These are phyloP conservation scores for Ips typographus DNA, from an alignment of 1,140 invertebrate genomes.

Conservation along the genomic window DNA sequence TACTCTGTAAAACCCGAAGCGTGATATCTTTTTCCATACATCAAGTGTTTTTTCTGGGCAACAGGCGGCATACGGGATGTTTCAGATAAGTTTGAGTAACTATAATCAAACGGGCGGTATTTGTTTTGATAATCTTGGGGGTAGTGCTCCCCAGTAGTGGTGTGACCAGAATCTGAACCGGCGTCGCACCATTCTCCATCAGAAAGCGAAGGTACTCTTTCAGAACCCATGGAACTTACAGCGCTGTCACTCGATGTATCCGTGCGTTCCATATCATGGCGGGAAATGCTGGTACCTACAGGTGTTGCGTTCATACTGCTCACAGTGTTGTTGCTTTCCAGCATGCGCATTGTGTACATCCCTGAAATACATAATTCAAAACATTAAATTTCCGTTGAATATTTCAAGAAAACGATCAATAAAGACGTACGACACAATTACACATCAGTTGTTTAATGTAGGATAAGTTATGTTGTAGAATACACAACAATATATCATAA, in stretches of 20 bases:
- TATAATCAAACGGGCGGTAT: slow-evolving; percentile 77
- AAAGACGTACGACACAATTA: background rate
- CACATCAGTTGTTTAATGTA: background rate
- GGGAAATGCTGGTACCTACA: slow-evolving; percentile 49
- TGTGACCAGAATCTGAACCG: slow-evolving; percentile 79
- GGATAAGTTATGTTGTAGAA: background rate
- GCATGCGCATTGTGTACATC: slow-evolving; percentile 83
- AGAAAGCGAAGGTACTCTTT: slow-evolving; percentile 81
- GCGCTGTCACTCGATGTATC: slow-evolving; percentile 85
- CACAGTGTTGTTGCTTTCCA: slow-evolving; percentile 59
- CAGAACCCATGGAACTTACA: slow-evolving; percentile 88
- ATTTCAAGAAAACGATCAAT: background rate
- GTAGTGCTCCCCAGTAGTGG: slow-evolving; percentile 60
- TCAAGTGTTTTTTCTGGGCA: slow-evolving; percentile 90
- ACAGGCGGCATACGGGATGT: slow-evolving; percentile 62
- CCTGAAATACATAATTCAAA: slow-evolving; percentile 57
- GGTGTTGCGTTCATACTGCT: slow-evolving; percentile 51
- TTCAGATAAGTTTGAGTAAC: slow-evolving; percentile 56
- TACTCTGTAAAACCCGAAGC: slow-evolving; percentile 66
- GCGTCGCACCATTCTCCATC: slow-evolving; percentile 88
- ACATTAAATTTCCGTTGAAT: background rate
- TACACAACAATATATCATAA: background rate
- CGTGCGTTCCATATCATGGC: slow-evolving; percentile 63
- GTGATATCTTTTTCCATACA: slow-evolving; percentile 84
- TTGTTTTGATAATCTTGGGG: slow-evolving; percentile 64